Evolutionary conservation across 1,140 invertebrate species (phyloP).

Genomic region (Melanaphis sacchari): DNA sequence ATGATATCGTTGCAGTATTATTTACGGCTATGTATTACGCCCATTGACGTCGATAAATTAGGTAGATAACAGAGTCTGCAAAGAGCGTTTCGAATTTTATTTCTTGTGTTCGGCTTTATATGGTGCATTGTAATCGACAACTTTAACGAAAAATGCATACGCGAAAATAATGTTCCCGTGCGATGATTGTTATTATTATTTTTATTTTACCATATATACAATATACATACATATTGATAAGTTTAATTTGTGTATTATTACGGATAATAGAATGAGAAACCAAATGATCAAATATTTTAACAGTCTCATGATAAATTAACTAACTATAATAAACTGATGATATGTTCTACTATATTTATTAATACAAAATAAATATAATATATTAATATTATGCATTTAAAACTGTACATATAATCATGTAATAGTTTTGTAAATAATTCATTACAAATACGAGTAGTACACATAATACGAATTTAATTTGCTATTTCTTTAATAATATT

Average conservation of each 20-base stretch:
- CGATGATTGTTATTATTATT: background rate
- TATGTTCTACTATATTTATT: background rate
- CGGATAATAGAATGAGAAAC: background rate
- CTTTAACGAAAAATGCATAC: background rate
- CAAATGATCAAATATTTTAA: background rate
- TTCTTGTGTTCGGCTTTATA: background rate
- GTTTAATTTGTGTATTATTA: background rate
- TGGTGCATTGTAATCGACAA: slow-evolving; percentile 12
- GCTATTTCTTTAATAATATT: slow-evolving; percentile 9
- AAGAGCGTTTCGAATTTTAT: background rate
- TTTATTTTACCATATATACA: background rate
- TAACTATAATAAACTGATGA: background rate
- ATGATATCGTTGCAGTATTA: background rate
- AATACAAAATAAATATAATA: background rate
- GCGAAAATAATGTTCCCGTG: background rate
- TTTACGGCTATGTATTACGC: background rate
- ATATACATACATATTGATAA: too few species aligned
- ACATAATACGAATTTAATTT: background rate
- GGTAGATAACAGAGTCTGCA: background rate
- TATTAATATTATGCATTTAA: background rate
- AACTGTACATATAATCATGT: background rate
- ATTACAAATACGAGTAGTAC: background rate
- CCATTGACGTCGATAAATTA: background rate
- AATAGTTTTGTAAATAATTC: background rate
- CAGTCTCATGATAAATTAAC: background rate